Conservation (phyloP, 1,140 invertebrate species). For the Pantala flavescens region DNA sequence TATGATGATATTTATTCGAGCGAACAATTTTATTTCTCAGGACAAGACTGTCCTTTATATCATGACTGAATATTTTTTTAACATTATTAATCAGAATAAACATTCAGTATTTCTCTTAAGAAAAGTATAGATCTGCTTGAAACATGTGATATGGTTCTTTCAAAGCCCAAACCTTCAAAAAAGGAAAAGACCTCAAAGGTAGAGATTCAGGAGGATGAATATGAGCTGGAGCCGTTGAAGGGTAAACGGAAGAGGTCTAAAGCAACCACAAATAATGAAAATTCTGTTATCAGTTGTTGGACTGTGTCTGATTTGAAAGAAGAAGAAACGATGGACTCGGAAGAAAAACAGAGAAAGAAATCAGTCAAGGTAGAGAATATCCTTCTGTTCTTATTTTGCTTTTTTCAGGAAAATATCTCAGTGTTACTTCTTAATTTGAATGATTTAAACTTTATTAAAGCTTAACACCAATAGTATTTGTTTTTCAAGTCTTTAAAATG, state of each 20-base stretch:
- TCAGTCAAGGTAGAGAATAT: slow-evolving; percentile 25
- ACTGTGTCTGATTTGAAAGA: slow-evolving; percentile 26
- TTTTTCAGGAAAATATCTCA: too few species aligned
- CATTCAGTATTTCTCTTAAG: background rate
- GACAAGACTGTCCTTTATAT: too few species aligned
- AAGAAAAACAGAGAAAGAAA: slow-evolving; percentile 24
- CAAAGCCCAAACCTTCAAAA: slow-evolving; percentile 48
- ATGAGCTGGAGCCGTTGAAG: slow-evolving; percentile 44
- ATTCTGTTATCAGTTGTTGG: slow-evolving; percentile 22
- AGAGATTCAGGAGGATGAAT: slow-evolving; percentile 52
- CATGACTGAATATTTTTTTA: too few species aligned
- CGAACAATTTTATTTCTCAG: too few species aligned
- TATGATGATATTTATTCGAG: too few species aligned
- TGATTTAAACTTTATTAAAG: too few species aligned
- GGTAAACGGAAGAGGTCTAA: slow-evolving; percentile 25
- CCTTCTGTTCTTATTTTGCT: too few species aligned
- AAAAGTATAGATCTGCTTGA: slow-evolving; percentile 55
- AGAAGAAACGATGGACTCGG: slow-evolving; percentile 23
- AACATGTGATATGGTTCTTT: slow-evolving; percentile 50
- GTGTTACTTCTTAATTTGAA: too few species aligned
- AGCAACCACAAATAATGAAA: slow-evolving; percentile 21
- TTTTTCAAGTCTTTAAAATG: too few species aligned
- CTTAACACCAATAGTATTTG: too few species aligned
- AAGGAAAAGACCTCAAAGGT: slow-evolving; percentile 51
- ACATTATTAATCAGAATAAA: background rate